phyloP scores from a whole-genome alignment of 2,888 invertebrate species.

The Tenthredo distinguenda region DNA sequence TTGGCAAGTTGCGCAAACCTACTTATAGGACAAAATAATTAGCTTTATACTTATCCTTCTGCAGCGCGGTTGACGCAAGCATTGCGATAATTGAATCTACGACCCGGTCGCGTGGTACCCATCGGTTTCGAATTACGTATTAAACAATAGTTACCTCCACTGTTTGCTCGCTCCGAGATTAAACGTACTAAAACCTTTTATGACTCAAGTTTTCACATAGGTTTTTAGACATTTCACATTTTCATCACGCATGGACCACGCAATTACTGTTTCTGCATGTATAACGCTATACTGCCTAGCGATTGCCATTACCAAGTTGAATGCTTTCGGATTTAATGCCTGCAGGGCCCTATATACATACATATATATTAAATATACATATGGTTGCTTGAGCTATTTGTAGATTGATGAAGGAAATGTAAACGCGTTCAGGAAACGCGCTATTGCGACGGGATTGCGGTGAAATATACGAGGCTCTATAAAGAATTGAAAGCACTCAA shows the following conservation, averaged over 20 bases:
- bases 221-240: not conserved
- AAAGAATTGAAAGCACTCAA: not conserved
- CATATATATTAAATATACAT: too few relatives aligned
- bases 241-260: not conserved
- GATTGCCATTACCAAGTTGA: slow-evolving; percentile 27
- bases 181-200: not conserved
- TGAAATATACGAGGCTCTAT: not conserved
- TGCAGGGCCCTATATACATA: not conserved
- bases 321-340: slow-evolving; percentile 33
- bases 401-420: slow-evolving; percentile 33
- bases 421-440: slow-evolving; percentile 29
- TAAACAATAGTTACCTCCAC: not conserved
- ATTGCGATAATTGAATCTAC: slow-evolving; percentile 34
- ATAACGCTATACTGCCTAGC: not conserved
- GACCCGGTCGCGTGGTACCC: slow-evolving; percentile 25
- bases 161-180: slow-evolving; percentile 9
- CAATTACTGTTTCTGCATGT: not conserved
- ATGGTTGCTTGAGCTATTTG: slow-evolving; percentile 12
- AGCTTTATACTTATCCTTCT: not conserved
- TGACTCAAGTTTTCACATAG: not conserved
- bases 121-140: slow-evolving; percentile 40
- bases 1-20: not conserved
- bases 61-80: slow-evolving; percentile 11
- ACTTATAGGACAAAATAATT: slow-evolving; percentile 29
- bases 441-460: not conserved